Base-by-base conservation (phyloP, 1,140 invertebrate genomes). In the Ylistrum balloti region DNA sequence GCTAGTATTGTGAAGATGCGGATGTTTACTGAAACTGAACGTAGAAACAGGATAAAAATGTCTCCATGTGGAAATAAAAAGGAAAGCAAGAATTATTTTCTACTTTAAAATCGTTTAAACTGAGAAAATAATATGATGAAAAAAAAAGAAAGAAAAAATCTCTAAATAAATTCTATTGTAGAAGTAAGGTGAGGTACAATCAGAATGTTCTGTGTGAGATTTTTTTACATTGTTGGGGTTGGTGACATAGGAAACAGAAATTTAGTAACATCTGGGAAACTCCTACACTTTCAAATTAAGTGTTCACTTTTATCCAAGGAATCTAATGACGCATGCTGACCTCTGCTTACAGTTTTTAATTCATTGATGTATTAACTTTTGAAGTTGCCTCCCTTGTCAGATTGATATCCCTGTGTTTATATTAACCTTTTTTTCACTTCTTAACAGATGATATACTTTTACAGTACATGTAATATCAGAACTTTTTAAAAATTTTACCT, bases 51-150 rank as follows among this genome's bases (percentile, higher is more conserved):
- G 56, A 74, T 74, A 74, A 28, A 74, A 74, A 74, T 74, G 56
- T 74, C 28, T 74, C 56, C 56, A 74, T 74, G 56, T 74, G 56
- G 56, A 74, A 74, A 74, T 74, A 74, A 74, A 74, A 74, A 74
- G 3, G n/a, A 9, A 74, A 17, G 5, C 56, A 2, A n/a, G n/a
- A 74, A 74, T 74, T 5, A 74, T 74, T 74, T 74, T 28, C 56
- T 74, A 74, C 56, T 74, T 74, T 28, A 74, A 74, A 74, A 74
- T 74, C 2, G 22, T 28, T 74, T 74, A 74, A 74, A 74, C n/a
- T 28, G n/a, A n/a, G n/a, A n/a, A n/a, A n/a, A n/a, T n/a, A n/a
- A n/a, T n/a, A n/a, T n/a, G n/a, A n/a, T n/a, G n/a, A n/a, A n/a
- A n/a, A n/a, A n/a, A n/a, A 28, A 5, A 74, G 7, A 74, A 74